Evolutionary conservation across 2,113 vertebrate genomes (phyloP).

Genomic region (Chiloscyllium plagiosum): DNA sequence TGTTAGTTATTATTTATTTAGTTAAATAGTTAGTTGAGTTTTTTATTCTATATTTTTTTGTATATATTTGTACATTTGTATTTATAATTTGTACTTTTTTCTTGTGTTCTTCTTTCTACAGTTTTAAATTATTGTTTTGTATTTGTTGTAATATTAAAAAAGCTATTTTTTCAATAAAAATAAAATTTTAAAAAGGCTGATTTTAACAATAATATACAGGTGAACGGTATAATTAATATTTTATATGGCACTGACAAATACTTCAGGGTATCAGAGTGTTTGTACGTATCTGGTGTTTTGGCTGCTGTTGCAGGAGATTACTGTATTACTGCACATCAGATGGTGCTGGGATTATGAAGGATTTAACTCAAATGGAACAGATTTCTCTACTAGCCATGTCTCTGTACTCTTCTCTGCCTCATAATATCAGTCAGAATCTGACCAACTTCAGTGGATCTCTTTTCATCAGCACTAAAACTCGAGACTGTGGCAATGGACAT

Average conservation of each 20-base stretch:
- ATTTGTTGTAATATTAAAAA: too few relatives aligned
- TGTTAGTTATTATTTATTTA: too few relatives aligned
- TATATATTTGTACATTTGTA: too few relatives aligned
- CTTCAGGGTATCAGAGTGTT: not conserved
- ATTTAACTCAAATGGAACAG: not conserved
- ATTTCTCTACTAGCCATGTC: slow-evolving; percentile 42
- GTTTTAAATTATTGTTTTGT: too few relatives aligned
- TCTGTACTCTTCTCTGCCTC: slow-evolving; percentile 44
- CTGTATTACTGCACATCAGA: not conserved
- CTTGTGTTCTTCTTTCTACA: too few relatives aligned
- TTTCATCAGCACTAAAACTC: slow-evolving; percentile 65
- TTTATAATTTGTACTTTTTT: too few relatives aligned
- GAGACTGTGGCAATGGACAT: slow-evolving; percentile 52
- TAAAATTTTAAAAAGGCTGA: not conserved
- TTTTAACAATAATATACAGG: not conserved
- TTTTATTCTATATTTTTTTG: too few relatives aligned
- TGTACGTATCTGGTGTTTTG: not conserved
- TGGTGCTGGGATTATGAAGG: slow-evolving; percentile 9
- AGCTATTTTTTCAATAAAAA: too few relatives aligned
- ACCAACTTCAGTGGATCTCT: slow-evolving; percentile 56
- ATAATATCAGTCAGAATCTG: slow-evolving; percentile 61
- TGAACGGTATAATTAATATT: not conserved
- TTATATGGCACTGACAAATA: not conserved
- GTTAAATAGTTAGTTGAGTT: too few relatives aligned
- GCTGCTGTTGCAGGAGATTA: not conserved